phyloP scores from a whole-genome alignment of 2,888 invertebrate genomes.

The Nymphalis urticae region DNA sequence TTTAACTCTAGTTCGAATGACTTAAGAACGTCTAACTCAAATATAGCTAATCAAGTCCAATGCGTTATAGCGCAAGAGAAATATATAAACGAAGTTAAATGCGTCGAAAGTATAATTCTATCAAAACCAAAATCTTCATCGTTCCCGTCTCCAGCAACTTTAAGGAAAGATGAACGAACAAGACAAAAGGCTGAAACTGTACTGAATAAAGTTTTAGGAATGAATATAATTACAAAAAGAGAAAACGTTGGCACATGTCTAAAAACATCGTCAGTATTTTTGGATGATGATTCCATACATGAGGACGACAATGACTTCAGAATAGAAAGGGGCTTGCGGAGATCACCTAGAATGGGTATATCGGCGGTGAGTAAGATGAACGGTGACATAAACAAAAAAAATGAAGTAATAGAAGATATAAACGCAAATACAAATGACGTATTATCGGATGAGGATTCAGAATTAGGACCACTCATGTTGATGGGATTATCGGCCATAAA shows the following conservation, averaged over 20 bases:
- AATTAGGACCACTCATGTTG: conserved; percentile 84
- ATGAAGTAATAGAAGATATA: conserved; percentile 63
- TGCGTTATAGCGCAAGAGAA: conserved; percentile 80
- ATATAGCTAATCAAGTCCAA: conserved; percentile 75
- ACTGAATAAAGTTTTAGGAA: conserved; percentile 74
- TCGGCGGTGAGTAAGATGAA: conserved; percentile 77
- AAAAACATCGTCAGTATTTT: conserved; percentile 73
- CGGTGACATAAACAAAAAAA: conserved; percentile 74
- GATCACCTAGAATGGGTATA: conserved; percentile 75
- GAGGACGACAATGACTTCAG: conserved; percentile 71
- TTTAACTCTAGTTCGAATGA: conserved; percentile 79
- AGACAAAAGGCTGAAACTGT: conserved; percentile 77
- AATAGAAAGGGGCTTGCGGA: conserved; percentile 68
- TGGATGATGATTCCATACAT: conserved; percentile 71
- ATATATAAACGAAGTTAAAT: conserved; percentile 76
- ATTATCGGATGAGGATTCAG: conserved; percentile 81
- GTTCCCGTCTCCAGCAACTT: conserved; percentile 65
- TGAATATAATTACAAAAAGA: conserved; percentile 73
- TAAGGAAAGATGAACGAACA: conserved; percentile 71
- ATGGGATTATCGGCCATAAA: conserved; percentile 84
- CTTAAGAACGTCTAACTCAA: conserved; percentile 75
- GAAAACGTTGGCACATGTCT: conserved; percentile 71
- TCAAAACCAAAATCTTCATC: conserved; percentile 64
- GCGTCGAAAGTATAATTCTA: conserved; percentile 75
- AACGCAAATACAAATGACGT: conserved; percentile 64